phyloP scores from a whole-genome alignment of 2,113 vertebrate genomes.

The Potamarius usumacintae region DNA sequence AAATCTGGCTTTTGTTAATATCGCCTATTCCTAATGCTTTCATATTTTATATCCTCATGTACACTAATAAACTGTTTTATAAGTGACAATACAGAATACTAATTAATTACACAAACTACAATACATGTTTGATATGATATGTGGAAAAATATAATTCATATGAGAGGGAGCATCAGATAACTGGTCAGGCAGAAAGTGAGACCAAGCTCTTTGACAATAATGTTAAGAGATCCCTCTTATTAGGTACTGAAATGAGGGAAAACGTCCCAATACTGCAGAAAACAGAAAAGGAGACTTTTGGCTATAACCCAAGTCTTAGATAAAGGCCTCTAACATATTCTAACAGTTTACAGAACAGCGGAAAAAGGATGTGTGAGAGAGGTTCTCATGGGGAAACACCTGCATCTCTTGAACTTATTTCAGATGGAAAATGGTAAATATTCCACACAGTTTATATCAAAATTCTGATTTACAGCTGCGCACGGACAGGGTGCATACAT shows the following conservation, averaged over 20 bases:
- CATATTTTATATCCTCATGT: neutral
- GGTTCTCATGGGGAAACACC: slow-evolving; percentile 47
- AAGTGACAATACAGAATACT: neutral
- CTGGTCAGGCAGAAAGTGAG: neutral
- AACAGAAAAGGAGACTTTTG: slow-evolving; percentile 19
- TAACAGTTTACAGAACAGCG: slow-evolving; percentile 49
- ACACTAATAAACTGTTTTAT: neutral
- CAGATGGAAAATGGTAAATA: slow-evolving; percentile 50
- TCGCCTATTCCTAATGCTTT: neutral
- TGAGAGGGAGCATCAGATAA: neutral
- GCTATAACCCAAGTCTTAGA: slow-evolving; percentile 30
- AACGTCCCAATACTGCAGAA: neutral
- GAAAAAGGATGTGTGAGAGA: slow-evolving; percentile 51
- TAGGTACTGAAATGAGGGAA: slow-evolving; percentile 1
- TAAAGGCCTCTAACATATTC: slow-evolving; percentile 38
- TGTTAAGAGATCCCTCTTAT: neutral
- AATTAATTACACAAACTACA: neutral
- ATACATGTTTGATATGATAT: neutral
- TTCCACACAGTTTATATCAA: slow-evolving; percentile 49
- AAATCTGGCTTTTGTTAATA: neutral
- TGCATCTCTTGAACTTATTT: slow-evolving; percentile 49
- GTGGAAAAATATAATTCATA: neutral
- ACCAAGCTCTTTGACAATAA: neutral
- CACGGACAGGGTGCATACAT: slow-evolving; percentile 40
- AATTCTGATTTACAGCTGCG: slow-evolving; percentile 44